phyloP scores from a whole-genome alignment of 2,888 invertebrate species.

The Orthonychiurus folsomi region DNA sequence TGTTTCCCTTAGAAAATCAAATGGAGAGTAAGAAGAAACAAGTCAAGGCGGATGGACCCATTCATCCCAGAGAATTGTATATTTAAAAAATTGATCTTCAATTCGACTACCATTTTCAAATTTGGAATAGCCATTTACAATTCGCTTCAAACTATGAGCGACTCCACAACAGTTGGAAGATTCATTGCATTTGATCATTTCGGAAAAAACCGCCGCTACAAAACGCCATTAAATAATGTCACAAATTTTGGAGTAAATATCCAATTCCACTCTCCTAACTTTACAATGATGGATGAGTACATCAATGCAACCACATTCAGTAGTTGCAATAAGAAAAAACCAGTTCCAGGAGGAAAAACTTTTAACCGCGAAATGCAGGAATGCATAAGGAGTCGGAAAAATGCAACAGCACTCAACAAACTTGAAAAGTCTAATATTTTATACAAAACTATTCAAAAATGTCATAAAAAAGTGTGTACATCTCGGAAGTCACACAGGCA shows the following conservation, averaged over 20 bases:
- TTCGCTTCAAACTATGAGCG: too few relatives aligned
- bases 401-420: not conserved
- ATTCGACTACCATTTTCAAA: not conserved
- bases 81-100: not conserved
- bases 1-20: too few relatives aligned
- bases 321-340: not conserved
- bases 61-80: not conserved
- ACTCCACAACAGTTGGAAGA: not conserved
- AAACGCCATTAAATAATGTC: not conserved
- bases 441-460: not conserved
- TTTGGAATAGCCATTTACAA: not conserved
- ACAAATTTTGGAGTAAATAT: not conserved
- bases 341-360: too few relatives aligned
- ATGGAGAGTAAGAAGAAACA: too few relatives aligned
- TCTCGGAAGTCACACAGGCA: too few relatives aligned
- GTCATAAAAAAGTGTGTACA: not conserved
- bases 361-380: not conserved
- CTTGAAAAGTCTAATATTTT: not conserved
- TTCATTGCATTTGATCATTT: slow-evolving; percentile 8
- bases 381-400: not conserved
- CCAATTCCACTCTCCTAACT: not conserved
- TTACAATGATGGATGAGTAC: not conserved
- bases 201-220: not conserved
- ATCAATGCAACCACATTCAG: not conserved
- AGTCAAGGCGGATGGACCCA: too few relatives aligned